Evolutionary conservation across 2,797 vertebrate genomes (phyloP), one percentile per base, ranked within the genome.

Genomic region (Champsocephalus gunnari): DNA sequence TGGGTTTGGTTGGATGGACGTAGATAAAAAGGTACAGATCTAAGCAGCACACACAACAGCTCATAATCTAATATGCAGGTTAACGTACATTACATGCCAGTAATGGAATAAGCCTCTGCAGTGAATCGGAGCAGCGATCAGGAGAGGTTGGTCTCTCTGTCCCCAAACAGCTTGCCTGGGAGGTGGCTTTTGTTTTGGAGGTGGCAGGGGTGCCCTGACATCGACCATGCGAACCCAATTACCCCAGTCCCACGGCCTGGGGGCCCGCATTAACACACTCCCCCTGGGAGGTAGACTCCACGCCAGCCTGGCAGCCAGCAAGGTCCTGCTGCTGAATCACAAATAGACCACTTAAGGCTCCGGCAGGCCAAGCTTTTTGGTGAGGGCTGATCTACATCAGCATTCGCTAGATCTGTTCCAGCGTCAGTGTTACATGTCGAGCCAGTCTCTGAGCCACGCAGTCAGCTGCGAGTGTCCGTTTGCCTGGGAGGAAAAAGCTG

Each of bases 181-280:
- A 93, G 89, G 87, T 90, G 91, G 90, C 89, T 90, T 94, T 94
- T 93, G 90, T 94, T 91, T 92, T 86, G 75, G 82, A 82, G 87
- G 89, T 85, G 74, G 89, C 75, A 85, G 81, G 84, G 89, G 89
- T 90, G 90, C 88, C 87, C 92, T 88, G 92, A 94, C 93, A 95
- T 90, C 58, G 81, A 93, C 92, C 93, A 93, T 94, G 93, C 80
- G 63, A 94, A 93, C 93, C 94, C 92, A 95, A 95, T 95, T 95
- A 95, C 90, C 83, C 88, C 47, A 78, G 89, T 92, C 91, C 87
- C 84, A 81, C 83, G 67, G 92, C 93, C 93, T 80, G 79, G 85
- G 87, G 94, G 87, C 86, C 84, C 71, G 44, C 86, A 93, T 94
- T 94, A 94, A 90, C 91, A 92, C 77, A 79, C 81, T 82, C 79